phyloP scores from a whole-genome alignment of 2,888 invertebrate species.

The Leptura quadrifasciata region DNA sequence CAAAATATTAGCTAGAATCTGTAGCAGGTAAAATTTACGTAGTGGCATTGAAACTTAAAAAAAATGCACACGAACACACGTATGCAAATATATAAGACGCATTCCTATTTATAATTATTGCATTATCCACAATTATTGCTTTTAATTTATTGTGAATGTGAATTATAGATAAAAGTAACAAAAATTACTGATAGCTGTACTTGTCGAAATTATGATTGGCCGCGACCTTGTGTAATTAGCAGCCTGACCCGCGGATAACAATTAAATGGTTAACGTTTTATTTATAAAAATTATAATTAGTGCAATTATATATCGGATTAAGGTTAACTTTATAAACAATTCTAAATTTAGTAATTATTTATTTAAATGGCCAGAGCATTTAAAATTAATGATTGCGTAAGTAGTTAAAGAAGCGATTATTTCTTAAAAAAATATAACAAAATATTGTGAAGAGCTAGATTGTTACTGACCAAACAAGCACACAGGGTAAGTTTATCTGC shows the following conservation, averaged over 20 bases:
- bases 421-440: too few species aligned
- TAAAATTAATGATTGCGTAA: background rate
- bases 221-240: slow-evolving; percentile 10
- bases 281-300: slow-evolving; percentile 12
- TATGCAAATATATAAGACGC: background rate
- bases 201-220: background rate
- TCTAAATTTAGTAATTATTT: background rate
- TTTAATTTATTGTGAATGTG: background rate
- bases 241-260: background rate
- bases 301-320: background rate
- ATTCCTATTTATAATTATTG: background rate
- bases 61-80: too few species aligned
- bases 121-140: background rate
- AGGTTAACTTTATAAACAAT: background rate
- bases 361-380: background rate
- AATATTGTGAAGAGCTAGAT: too few species aligned
- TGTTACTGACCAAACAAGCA: too few species aligned
- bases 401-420: background rate
- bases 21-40: background rate
- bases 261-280: background rate
- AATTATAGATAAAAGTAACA: background rate
- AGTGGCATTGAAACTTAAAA: too few species aligned
- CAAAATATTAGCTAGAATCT: background rate
- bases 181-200: background rate
- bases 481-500: too few species aligned